Base-by-base conservation (phyloP, 1,140 invertebrate species). In the Ceratina australensis region DNA sequence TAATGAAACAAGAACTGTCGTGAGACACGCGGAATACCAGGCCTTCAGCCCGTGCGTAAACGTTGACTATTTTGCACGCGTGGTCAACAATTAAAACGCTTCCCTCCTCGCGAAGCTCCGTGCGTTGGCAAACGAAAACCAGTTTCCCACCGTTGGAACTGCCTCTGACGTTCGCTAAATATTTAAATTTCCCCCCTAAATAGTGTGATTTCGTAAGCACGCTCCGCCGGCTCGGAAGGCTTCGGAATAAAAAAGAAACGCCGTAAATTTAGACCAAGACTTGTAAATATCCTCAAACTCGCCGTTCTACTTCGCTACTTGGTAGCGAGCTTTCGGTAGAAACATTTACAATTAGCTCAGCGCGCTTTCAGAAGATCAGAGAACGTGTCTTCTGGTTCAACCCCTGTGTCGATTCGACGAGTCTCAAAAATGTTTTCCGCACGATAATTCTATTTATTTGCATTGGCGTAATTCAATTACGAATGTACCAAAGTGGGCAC, bases 81-180 rank as follows among this genome's bases (percentile, higher is more conserved):
- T 28, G 16, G 61, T 63, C 63, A 75, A 57, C 52, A 67, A 68
- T 75, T 54, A 75, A 75, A 75, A 68, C 56, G 68, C 67, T 75
- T 68, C 42, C 26, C 50, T 42, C 33, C 15, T 16, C 5, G 18
- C 47, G 18, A 52, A 47, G 10, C 33, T 56, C 28, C 5, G 57
- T 57, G 42, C 73, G 54, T 59, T 68, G 73, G 42, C 73, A 56
- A 75, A 75, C 54, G 73, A 68, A 75, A 75, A 59, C 54, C 64
- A 75, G 64, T 33, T 68, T 33, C 33, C 13, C 52, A 67, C 22
- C 18, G 42, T 64, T 75, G 73, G 54, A 68, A 60, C 16, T n/a
- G 64, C n/a, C 28, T 68, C 54, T 60, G 64, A 75, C 73, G 73
- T 75, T 75, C n/a, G 24, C 64, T 20, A 75, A 75, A 75, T 75